Evolutionary conservation across 1,140 invertebrate genomes (phyloP), one percentile per base, ranked within the genome.

Genomic region (Charaxes varanes): DNA sequence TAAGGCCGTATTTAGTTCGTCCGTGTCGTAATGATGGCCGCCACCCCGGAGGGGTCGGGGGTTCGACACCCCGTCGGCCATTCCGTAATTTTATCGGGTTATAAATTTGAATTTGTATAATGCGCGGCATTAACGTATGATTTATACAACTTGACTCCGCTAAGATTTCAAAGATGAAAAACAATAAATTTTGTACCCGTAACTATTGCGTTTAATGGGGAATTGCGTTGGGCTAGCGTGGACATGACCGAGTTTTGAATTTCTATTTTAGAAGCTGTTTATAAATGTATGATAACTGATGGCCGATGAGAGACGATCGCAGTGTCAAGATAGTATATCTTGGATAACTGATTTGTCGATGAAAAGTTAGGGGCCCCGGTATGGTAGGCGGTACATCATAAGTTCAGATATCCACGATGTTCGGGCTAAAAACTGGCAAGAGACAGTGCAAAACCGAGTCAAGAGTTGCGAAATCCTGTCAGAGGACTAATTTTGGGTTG

Each of bases 51-150:
- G 38, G 26, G 21, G 19, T 7, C 5, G 31, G 40, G 44, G 50
- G 52, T 30, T 48, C 44, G 59, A 46, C 63, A 64, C 65, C 67
- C 65, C 65, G 64, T 65, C 67, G 73, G 62, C 73, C 69, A 72
- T 72, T 79, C 71, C 64, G 78, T 83, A 84, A 85, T 85, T 85
- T 85, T 85, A 85, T 84, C 78, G 80, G 70, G 80, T 79, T 83
- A 85, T 85, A 85, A 85, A 85, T 85, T 85, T 81, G 78, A 83
- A 74, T 80, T 82, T 84, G 74, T 84, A 82, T 82, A 82, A 82
- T 82, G 69, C 72, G 48, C 52, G 52, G 78, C 78, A 82, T 82
- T 82, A 82, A 82, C 78, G 71, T 64, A 82, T 82, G 78, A 82
- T 82, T 82, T 82, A 82, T 82, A 72, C 65, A 76, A 79, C 72